Conservation (phyloP, 2,888 invertebrate genomes). For the Mamestra brassicae region DNA sequence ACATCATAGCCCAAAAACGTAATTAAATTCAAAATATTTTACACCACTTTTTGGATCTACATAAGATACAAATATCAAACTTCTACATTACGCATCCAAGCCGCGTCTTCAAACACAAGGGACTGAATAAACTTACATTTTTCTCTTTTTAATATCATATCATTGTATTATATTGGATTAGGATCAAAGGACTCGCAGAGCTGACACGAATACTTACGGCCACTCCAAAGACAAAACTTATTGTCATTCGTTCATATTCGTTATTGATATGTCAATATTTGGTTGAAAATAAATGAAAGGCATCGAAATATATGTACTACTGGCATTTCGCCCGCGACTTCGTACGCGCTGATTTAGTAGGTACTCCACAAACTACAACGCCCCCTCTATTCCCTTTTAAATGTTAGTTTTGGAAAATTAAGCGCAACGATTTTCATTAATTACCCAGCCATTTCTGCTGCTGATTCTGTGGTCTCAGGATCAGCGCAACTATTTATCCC, state of each 20-base stretch:
- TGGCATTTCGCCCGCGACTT: too few species aligned
- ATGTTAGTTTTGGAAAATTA: too few species aligned
- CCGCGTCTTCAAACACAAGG: not conserved
- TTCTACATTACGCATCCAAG: not conserved
- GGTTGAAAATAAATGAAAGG: not conserved
- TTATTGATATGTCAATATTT: not conserved
- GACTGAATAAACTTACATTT: not conserved
- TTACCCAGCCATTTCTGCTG: too few species aligned
- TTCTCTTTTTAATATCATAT: conserved; percentile 14
- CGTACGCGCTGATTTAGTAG: too few species aligned
- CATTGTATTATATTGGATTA: conserved; percentile 31
- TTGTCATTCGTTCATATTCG: not conserved
- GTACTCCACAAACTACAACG: too few species aligned
- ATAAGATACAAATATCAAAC: not conserved
- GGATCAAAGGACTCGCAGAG: conserved; percentile 12
- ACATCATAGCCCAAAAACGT: not conserved
- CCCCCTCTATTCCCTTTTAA: too few species aligned
- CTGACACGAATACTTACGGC: not conserved
- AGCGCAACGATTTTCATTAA: too few species aligned
- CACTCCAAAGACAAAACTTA: conserved; percentile 19
- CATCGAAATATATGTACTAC: too few species aligned
- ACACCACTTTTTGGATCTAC: not conserved
- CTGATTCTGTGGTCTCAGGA: too few species aligned
- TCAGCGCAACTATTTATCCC: too few species aligned
- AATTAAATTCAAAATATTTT: not conserved